A percentile compares a stretch with the other conserved stretches of the same genome.
phyloP scores from a whole-genome alignment of 2,888 invertebrate species.

The Osmoderma eremita region DNA sequence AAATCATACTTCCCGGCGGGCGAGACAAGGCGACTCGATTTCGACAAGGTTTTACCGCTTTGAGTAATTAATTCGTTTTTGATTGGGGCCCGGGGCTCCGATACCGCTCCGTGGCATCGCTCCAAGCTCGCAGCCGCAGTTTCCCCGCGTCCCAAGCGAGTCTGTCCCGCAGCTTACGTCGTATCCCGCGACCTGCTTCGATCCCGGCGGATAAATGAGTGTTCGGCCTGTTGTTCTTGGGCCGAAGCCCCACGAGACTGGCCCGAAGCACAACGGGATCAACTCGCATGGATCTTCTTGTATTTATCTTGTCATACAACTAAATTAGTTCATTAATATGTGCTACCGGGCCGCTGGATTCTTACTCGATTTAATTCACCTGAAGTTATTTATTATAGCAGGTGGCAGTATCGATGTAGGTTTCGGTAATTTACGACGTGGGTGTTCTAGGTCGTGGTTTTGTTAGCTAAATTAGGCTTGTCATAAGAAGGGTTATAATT shows the following conservation, averaged over 20 bases:
- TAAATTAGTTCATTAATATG: constrained; percentile 60
- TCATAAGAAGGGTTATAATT: background rate
- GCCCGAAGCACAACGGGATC: constrained; percentile 57
- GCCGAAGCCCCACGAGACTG: constrained; percentile 59
- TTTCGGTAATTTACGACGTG: constrained; percentile 9
- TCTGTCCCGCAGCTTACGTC: constrained; percentile 21
- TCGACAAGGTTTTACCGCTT: constrained; percentile 60
- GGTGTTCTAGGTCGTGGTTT: constrained; percentile 8
- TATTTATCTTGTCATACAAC: constrained; percentile 64
- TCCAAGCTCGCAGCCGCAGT: constrained; percentile 1
- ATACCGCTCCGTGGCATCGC: constrained; percentile 34
- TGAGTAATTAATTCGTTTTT: constrained; percentile 63
- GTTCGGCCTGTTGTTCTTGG: constrained; percentile 57
- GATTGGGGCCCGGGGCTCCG: constrained; percentile 55
- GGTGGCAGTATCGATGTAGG: constrained; percentile 2
- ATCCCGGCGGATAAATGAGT: constrained; percentile 58
- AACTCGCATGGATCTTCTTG: constrained; percentile 61
- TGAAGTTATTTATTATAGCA: constrained; percentile 37
- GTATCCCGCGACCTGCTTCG: constrained; percentile 45
- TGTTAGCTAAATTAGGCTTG: background rate
- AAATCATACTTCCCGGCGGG: constrained; percentile 59
- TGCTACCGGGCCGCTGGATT: constrained; percentile 42
- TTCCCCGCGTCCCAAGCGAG: constrained; percentile 4
- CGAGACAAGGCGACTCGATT: constrained; percentile 60
- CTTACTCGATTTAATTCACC: constrained; percentile 37